Base-by-base conservation (phyloP, 2,888 invertebrate species). In the Tortricodes alternella region DNA sequence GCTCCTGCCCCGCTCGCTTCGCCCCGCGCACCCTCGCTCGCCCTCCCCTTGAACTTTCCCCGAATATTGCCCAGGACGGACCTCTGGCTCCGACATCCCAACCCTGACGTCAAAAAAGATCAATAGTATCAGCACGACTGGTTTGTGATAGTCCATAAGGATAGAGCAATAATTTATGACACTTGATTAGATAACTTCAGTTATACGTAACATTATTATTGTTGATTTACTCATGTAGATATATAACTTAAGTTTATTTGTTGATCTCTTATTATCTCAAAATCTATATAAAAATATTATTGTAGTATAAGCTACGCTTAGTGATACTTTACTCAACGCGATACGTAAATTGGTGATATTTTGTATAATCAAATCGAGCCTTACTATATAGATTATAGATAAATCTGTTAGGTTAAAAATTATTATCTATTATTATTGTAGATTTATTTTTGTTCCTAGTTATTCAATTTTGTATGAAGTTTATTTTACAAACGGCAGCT, bases 291-390 rank as follows among this genome's bases (percentile, higher is more conserved):
- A 73, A 77, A 76, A 71, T 70, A 68, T 63, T 67, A 63, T 62
- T 67, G 64, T 68, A 61, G 64, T 68, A 69, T 78, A 83, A 77
- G 78, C 73, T 75, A 79, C 68, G 77, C 76, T 79, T 79, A 76
- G 85, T 85, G 85, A 85, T 85, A 87, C 77, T 49, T 50, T 50
- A 55, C 41, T 55, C 71, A 74, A 82, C 78, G 77, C 78, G 79
- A 89, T 89, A 89, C 89, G 89, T 89, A 89, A 88, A 83, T 81
- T 71, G 85, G 89, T 89, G 89, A 89, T 89, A 89, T 88, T 83
- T 85, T 81, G 63, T 73, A 69, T 79, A 76, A 70, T 76, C 65
- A 71, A 74, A 78, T 74, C 76, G 80, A 85, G 83, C 82, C 83
- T 86, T 85, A 83, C 74, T 79, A 71, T 78, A 72, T n/a, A n/a